Base-by-base conservation (phyloP, 2,888 invertebrate genomes). In the Athalia rosae region DNA sequence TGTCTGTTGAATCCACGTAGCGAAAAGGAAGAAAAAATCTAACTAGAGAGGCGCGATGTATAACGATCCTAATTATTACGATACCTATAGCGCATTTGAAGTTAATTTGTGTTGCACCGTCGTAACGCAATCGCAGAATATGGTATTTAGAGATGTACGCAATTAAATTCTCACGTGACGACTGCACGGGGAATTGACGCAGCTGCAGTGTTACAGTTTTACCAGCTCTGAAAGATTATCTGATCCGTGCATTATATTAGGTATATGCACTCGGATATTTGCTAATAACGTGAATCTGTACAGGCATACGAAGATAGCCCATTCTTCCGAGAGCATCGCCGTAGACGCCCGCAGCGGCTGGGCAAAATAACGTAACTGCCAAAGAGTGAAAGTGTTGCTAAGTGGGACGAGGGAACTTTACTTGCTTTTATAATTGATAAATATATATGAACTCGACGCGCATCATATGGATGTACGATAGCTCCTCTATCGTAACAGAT, bases 361-460 rank as follows among this genome's bases (percentile, higher is more conserved):
- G 67, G 67, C 50, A 41, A 66, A 48, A 50, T 88, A 89, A 89
- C 89, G 89, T 89, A 89, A 89, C 89, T 86, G 86, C 80, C 86
- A 86, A 87, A 89, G 87, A 89, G 89, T 89, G 89, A 89, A 89
- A 89, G 89, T 89, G 82, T 82, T 79, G 84, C 82, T 85, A 88
- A 88, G 86, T 88, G 84, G 88, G 81, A 84, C 88, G 84, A 79
- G 83, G 80, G 77, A 76, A 80, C 79, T 82, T 79, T 81, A 76
- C 78, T 79, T 79, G 78, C 80, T 81, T 81, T 85, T 85, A 83
- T 85, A 84, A 87, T 85, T 86, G 86, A 85, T 86, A 85, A 84
- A 74, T 28, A 28, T 28, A 28, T 28, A 86, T 84, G 84, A 84
- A 83, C 81, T 77, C 56, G 58, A 71, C 56, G 7, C 4, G 58